Evolutionary conservation across 1,140 invertebrate genomes (phyloP).

Genomic region (Drosophila equinoxialis): DNA sequence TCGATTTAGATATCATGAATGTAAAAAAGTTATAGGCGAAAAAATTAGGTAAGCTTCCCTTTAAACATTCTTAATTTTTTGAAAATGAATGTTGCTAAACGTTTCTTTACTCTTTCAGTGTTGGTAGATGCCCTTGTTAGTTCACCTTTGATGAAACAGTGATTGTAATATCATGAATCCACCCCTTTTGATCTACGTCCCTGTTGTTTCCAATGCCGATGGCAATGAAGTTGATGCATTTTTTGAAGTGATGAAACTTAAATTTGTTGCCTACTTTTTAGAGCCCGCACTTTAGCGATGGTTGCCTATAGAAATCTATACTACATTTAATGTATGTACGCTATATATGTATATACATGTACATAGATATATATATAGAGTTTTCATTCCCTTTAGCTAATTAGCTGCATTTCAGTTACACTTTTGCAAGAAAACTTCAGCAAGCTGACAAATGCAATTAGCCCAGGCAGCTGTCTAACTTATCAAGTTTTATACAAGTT

Average conservation of each 20-base stretch:
- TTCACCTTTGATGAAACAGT: no score
- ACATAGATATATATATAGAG: background rate
- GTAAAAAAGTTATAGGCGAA: no score
- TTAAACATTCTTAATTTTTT: no score
- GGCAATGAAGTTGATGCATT: constrained; percentile 8
- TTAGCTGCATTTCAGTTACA: constrained; percentile 68
- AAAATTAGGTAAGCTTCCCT: no score
- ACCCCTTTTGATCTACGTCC: background rate
- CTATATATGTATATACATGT: background rate
- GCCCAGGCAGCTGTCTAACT: constrained; percentile 36
- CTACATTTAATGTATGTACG: no score
- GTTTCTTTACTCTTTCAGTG: no score
- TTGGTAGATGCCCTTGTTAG: no score
- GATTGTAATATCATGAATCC: no score
- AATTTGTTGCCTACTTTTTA: constrained; percentile 36
- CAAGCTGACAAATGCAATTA: constrained; percentile 64
- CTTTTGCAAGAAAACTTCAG: constrained; percentile 60
- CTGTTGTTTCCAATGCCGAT: background rate
- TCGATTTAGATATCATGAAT: no score
- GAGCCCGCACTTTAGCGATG: constrained; percentile 16
- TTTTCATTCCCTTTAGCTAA: constrained; percentile 44
- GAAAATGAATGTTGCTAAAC: no score
- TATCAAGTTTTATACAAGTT: constrained; percentile 42
- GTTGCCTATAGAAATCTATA: background rate
- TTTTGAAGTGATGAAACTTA: constrained; percentile 27